Evolutionary conservation across 2,113 vertebrate genomes (phyloP).

Genomic region (Lichenostomus cassidix): DNA sequence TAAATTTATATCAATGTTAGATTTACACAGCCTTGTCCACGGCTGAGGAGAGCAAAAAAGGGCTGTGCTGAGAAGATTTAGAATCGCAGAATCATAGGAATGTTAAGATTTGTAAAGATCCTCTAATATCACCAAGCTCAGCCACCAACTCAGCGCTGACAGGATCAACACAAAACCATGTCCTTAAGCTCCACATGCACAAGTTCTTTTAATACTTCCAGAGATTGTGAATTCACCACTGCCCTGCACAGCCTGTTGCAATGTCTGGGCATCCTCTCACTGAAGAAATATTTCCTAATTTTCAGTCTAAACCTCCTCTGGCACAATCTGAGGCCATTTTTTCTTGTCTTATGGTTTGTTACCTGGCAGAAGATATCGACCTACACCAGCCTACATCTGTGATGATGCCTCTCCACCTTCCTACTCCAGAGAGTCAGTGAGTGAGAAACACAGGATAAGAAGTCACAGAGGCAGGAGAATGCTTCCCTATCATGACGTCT

Average conservation of each 20-base stretch:
- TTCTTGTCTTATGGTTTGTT: neutral
- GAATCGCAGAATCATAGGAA: neutral
- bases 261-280: neutral
- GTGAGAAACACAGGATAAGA: neutral
- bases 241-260: neutral
- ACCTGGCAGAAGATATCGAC: neutral
- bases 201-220: neutral
- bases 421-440: neutral
- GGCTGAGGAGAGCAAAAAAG: neutral
- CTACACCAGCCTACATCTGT: neutral
- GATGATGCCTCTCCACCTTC: neutral
- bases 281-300: neutral
- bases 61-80: neutral
- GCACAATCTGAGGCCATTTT: neutral
- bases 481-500: rapidly evolving
- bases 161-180: neutral
- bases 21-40: neutral
- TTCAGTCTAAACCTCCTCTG: neutral
- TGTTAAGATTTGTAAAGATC: neutral
- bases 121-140: neutral
- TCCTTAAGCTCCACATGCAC: too few species aligned
- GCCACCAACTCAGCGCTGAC: neutral
- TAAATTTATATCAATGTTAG: neutral
- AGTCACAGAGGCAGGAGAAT: neutral
- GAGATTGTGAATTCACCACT: neutral